Evolutionary conservation across 2,888 invertebrate species (phyloP), one percentile per base, ranked within the genome.

Genomic region (Lottia scabra): DNA sequence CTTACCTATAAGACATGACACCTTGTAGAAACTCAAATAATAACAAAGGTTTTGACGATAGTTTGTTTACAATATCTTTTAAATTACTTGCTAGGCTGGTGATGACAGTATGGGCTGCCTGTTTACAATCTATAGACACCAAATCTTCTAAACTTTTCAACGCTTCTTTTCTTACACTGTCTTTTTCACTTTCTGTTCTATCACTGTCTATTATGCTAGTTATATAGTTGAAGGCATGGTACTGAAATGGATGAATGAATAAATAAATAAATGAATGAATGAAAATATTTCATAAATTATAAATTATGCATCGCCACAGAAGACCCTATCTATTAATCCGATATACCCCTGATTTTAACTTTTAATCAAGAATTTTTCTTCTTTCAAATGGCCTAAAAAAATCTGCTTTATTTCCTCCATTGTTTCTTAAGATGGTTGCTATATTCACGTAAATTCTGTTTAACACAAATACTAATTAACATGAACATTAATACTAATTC

Each of bases 61-160:
- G 80, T 38, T 79, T 79, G 43, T 80, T 77, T 1, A 85, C 83
- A 12, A 87, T 83, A 15, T 84, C 83, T 16, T 72, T 71, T 43
- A 88, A 78, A 66, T 79, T 82, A 48, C 75, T 71, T 13, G 91
- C 89, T 85, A 92, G 92, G 85, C 92, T 91, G 76, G 92, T 90
- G 26, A 92, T 90, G 48, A 94, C 91, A 68, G 94, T 90, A 81
- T 92, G 92, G 0, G 93, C 92, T n/a, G 93, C 92, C 84, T 92
- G 92, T 78, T 91, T 91, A 74, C 92, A 91, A 88, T 93, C 92
- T 66, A 94, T 92, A 45, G 89, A 88, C 46, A 94, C 89, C 70
- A 94, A 87, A 72, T 91, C 90, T 88, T 88, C 83, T 66, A 90
- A 76, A 68, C 88, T 84, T 67, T 76, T 75, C 43, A 90, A 76